A percentile compares a stretch with the other conserved stretches of the same genome.
Conservation (phyloP, 2,888 invertebrate species). For the Herminia tarsipennalis region DNA sequence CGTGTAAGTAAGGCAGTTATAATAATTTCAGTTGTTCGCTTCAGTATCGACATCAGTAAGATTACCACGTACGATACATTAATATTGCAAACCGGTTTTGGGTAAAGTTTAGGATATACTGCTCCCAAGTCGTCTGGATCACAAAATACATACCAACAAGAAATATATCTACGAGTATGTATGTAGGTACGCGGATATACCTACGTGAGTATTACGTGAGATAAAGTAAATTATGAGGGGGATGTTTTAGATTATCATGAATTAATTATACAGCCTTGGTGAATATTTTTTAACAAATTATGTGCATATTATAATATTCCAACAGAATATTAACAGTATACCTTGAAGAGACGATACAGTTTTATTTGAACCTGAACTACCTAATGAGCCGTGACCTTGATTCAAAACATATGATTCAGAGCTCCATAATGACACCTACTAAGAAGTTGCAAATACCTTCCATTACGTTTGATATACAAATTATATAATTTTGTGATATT, state of each 20-base stretch:
- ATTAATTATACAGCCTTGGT: slow-evolving; percentile 34
- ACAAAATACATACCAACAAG: slow-evolving; percentile 49
- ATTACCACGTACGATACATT: slow-evolving; percentile 76
- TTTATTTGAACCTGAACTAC: too few species aligned
- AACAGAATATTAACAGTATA: too few species aligned
- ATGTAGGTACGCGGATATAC: slow-evolving; percentile 23
- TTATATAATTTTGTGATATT: too few species aligned
- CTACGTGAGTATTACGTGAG: slow-evolving; percentile 35
- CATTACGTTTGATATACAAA: too few species aligned
- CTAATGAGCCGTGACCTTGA: too few species aligned
- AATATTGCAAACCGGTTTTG: slow-evolving; percentile 77
- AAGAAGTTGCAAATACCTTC: too few species aligned
- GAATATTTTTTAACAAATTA: slow-evolving; percentile 32
- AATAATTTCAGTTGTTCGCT: slow-evolving; percentile 54
- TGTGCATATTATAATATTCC: slow-evolving; percentile 24
- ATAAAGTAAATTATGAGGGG: slow-evolving; percentile 43
- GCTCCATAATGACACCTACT: too few species aligned
- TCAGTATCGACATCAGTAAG: slow-evolving; percentile 66
- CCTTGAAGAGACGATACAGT: too few species aligned
- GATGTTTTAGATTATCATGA: slow-evolving; percentile 40
- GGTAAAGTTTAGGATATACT: slow-evolving; percentile 75
- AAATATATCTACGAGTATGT: slow-evolving; percentile 31
- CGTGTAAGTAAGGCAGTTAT: slow-evolving; percentile 44
- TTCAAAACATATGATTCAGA: too few species aligned
- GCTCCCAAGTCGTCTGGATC: slow-evolving; percentile 65